Evolutionary conservation across 2,888 invertebrate species (phyloP), one percentile per base, ranked within the genome.

Genomic region (Zygothrica quintamaculata): DNA sequence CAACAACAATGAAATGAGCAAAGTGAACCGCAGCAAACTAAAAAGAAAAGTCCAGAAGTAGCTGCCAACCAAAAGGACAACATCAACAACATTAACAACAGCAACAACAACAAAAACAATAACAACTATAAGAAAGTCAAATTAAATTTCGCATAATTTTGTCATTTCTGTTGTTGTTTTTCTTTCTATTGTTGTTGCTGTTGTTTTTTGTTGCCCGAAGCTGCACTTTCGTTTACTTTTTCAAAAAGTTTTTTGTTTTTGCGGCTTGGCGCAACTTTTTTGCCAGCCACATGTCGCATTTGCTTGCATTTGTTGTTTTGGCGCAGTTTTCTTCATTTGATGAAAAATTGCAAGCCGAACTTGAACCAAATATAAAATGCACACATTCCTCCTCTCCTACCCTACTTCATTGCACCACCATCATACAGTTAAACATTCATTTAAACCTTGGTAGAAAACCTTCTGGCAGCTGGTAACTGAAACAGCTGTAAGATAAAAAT

Each of bases 111-210:
- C 57, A 65, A 59, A 53, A 65, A 50, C 48, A 58, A 39, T 37
- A 61, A 58, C 44, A 56, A 80, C 65, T 61, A 65, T 43, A 59
- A 40, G 77, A 78, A 87, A 87, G 77, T 76, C 79, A 87, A 84
- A 84, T 85, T 87, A 82, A 82, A 82, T 82, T 82, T 84, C 82
- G 67, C 85, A 87, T 87, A 85, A 79, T 84, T 77, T 80, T 80
- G 74, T 57, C 53, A 47, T 64, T 42, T 47, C 8, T n/a, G n/a
- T n/a, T n/a, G n/a, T 36, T 73, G 51, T 55, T 64, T 12, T 52
- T 62, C 62, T 44, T 58, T 37, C 16, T 33, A n/a, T 9, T 55
- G 40, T 42, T 56, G 47, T 29, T 72, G n/a, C 16, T 44, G 46
- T 29, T 65, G 61, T 36, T n/a, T n/a, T n/a, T n/a, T 52, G 60